These are phyloP conservation scores for Paracanthobrama guichenoti DNA, from an alignment of 2,113 vertebrate genomes.

Conservation along the genomic window DNA sequence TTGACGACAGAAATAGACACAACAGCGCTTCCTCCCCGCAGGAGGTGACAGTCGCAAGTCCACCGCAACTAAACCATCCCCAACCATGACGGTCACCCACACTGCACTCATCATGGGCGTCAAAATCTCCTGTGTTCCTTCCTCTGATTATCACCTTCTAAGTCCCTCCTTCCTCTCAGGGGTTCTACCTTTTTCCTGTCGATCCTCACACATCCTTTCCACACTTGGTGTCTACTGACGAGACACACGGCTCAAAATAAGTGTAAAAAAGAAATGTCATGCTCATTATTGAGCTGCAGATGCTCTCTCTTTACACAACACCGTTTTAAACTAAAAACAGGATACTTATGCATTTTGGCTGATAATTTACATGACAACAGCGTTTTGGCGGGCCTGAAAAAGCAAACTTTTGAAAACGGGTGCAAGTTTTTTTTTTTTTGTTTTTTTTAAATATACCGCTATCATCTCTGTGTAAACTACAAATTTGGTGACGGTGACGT, in stretches of 20 bases:
- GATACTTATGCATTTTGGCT: no score
- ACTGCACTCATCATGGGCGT: background rate
- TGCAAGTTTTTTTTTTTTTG: no score
- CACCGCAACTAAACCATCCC: background rate
- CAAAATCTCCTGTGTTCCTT: background rate
- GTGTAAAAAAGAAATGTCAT: no score
- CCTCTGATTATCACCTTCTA: slow-evolving; percentile 1
- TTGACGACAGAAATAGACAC: slow-evolving; percentile 70
- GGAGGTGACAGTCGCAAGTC: slow-evolving; percentile 46
- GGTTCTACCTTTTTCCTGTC: background rate
- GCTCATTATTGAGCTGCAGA: no score
- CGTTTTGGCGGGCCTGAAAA: no score
- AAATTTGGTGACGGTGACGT: no score
- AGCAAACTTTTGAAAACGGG: no score
- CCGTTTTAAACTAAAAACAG: no score
- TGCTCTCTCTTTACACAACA: no score
- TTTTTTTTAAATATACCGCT: no score
- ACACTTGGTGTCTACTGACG: background rate
- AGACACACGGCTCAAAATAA: background rate
- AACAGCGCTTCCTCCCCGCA: slow-evolving; percentile 42
- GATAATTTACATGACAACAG: no score
- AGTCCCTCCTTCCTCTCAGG: background rate
- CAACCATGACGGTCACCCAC: background rate
- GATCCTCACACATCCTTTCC: background rate
- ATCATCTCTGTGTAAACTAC: no score